Conservation (phyloP, 2,888 invertebrate genomes). For the Apamea monoglypha region DNA sequence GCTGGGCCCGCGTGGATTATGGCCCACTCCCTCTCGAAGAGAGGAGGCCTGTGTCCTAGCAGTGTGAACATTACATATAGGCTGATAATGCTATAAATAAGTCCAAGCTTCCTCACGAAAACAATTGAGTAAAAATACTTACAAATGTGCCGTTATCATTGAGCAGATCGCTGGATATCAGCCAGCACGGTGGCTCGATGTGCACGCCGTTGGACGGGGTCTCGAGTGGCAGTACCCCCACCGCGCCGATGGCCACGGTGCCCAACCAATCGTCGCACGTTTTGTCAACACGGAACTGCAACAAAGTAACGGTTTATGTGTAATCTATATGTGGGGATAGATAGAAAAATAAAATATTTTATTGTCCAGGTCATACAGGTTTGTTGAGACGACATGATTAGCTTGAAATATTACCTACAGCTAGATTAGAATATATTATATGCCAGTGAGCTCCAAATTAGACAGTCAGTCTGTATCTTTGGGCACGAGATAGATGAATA, state of each 20-base stretch:
- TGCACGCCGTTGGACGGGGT: slow-evolving; percentile 93
- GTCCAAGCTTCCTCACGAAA: neutral
- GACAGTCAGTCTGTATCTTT: neutral
- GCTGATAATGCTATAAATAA: neutral
- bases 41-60: neutral
- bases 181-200: slow-evolving; percentile 95
- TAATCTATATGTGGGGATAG: slow-evolving; percentile 4
- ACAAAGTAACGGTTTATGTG: slow-evolving; percentile 43
- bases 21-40: neutral
- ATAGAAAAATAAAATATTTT: neutral
- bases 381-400: neutral
- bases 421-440: too few species aligned
- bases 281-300: slow-evolving; percentile 93
- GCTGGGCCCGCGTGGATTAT: neutral
- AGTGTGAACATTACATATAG: neutral
- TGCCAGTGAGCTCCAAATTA: too few species aligned
- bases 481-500: neutral
- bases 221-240: slow-evolving; percentile 93
- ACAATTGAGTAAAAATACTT: slow-evolving; percentile 66
- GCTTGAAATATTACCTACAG: neutral
- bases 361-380: neutral
- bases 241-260: slow-evolving; percentile 94
- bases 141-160: slow-evolving; percentile 95
- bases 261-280: slow-evolving; percentile 94
- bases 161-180: slow-evolving; percentile 95